phyloP scores from a whole-genome alignment of 2,888 invertebrate genomes.

The Nomada ruficornis region DNA sequence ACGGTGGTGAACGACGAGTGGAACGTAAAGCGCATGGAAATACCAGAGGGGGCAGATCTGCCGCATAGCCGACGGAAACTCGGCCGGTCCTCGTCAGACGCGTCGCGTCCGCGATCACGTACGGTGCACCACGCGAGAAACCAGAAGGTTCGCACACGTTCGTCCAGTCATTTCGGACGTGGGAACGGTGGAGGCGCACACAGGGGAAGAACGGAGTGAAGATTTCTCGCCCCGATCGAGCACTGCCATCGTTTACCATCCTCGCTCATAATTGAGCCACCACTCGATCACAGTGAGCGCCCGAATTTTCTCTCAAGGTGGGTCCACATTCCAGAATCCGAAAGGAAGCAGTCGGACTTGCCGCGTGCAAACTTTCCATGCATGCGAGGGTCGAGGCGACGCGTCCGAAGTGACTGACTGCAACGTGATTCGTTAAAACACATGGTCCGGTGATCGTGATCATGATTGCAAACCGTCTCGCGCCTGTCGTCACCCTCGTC shows the following conservation, averaged over 20 bases:
- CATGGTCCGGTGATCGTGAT: conserved; percentile 78
- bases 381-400: conserved; percentile 50
- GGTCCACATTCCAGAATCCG: conserved; percentile 1
- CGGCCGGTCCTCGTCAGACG: conserved; percentile 67
- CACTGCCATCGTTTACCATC: conserved; percentile 44
- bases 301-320: not conserved
- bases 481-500: conserved; percentile 72
- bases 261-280: not conserved
- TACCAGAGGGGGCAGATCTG: conserved; percentile 65
- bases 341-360: conserved; percentile 9
- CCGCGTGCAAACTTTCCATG: conserved; percentile 49
- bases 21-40: conserved; percentile 61
- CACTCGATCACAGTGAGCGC: not conserved
- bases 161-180: conserved; percentile 63
- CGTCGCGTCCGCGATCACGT: conserved; percentile 74
- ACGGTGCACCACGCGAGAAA: conserved; percentile 65
- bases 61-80: conserved; percentile 73
- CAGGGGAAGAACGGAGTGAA: not conserved
- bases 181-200: conserved; percentile 9
- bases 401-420: conserved; percentile 63
- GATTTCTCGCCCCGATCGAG: conserved; percentile 23
- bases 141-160: conserved; percentile 48
- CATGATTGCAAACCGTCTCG: conserved; percentile 74
- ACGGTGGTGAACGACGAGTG: conserved; percentile 41
- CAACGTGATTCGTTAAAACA: conserved; percentile 64